Conservation (phyloP, 2,113 vertebrate genomes). For the Panurus biarmicus region DNA sequence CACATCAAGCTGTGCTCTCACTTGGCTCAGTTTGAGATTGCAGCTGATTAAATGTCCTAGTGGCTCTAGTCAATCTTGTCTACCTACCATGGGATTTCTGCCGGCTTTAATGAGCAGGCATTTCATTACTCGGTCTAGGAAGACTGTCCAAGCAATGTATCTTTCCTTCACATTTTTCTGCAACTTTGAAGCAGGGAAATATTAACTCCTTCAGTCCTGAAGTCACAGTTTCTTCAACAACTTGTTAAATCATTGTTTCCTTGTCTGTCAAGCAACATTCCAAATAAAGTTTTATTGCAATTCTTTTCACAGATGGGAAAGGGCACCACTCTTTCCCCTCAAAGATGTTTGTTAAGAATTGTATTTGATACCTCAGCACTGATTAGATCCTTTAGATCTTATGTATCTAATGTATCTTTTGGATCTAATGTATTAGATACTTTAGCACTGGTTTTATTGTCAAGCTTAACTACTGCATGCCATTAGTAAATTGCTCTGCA, state of each 20-base stretch:
- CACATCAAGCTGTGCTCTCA: neutral
- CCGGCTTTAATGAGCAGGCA: neutral
- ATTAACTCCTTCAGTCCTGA: neutral
- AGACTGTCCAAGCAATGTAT: neutral
- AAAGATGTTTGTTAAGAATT: neutral
- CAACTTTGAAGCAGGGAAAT: neutral
- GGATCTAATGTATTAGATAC: neutral
- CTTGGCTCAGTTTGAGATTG: neutral
- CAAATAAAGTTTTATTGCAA: neutral
- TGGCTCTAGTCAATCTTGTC: neutral
- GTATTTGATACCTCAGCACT: neutral
- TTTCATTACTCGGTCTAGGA: neutral
- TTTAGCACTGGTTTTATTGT: neutral
- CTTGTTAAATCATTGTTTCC: neutral
- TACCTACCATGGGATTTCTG: neutral
- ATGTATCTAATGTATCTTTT: neutral
- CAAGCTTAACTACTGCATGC: neutral
- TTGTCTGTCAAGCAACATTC: neutral
- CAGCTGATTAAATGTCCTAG: neutral
- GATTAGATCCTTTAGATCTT: neutral
- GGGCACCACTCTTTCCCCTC: neutral
- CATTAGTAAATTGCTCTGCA: neutral
- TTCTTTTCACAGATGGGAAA: neutral
- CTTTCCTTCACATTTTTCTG: neutral
- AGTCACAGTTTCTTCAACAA: neutral